Base-by-base conservation (phyloP, 2,888 invertebrate species). In the Polydrusus tereticollis region DNA sequence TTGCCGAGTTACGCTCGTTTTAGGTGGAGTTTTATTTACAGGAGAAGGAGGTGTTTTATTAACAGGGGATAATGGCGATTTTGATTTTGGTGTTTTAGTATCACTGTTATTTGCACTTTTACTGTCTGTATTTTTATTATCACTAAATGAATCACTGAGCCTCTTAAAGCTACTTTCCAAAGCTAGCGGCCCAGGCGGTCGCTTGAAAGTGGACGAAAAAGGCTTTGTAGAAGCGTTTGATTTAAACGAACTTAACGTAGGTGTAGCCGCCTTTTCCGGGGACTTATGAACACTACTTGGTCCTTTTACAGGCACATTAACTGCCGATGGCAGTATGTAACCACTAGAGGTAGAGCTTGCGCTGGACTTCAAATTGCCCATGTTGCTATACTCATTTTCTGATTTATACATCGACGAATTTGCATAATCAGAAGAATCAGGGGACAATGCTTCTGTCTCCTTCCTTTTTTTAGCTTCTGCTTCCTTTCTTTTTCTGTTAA, bases 311-410 rank as follows among this genome's bases (percentile, higher is more conserved):
- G 93, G 93, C 36, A 91, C 88, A 80, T 93, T 93, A 0, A 92
- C 88, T 0, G 91, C 90, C 7, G 93, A 90, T 0, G 94, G 92
- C 77, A 91, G 90, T 65, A 94, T 87, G 81, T 94, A 94, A 0
- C 92, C 92, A 73, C 92, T 92, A 43, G 91, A 91, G 78, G 87
- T 87, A 0, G 87, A 88, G 50, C 85, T 88, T 0, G 90, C 90
- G 79, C 90, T 90, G 0, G 87, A 88, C n/a, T 77, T 77, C 33
- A 77, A 76, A 41, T 76, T 38, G 47, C 78, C 78, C 75, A 90
- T 89, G 76, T 90, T 90, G 77, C 89, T 88, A 77, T 92, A 92
- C 29, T 91, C 88, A 77, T 89, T 90, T 57, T 90, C 90, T 3
- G 74, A 57, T 73, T 79, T 78, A 29, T 79, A 80, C 50, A 78